Conservation (phyloP, 1,140 invertebrate genomes). For the Maconellicoccus hirsutus region DNA sequence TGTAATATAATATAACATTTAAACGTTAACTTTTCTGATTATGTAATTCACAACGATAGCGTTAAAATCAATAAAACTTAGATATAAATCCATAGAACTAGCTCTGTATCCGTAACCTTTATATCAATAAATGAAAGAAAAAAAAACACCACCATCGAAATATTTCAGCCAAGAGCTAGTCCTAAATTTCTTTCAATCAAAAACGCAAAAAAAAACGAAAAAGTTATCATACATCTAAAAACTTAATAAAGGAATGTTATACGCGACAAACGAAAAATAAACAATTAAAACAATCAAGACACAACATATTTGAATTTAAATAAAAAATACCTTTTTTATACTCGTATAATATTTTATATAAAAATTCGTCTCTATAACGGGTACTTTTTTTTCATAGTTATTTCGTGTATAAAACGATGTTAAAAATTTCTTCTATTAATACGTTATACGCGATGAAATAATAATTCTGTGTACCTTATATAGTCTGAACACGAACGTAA, state of each 20-base stretch:
- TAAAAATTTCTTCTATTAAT: too few species aligned
- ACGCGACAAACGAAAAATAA: constrained; percentile 8
- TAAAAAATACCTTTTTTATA: background rate
- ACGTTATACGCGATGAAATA: background rate
- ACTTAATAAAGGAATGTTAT: background rate
- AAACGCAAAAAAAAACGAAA: background rate
- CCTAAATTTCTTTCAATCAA: constrained; percentile 2
- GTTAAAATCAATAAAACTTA: background rate
- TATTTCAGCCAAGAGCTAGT: too few species aligned
- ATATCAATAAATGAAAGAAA: too few species aligned
- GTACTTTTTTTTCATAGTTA: background rate
- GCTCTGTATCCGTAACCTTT: too few species aligned
- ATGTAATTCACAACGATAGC: constrained; percentile 14
- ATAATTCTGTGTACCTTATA: too few species aligned
- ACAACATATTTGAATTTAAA: background rate
- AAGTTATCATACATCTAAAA: background rate
- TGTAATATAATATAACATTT: constrained; percentile 14
- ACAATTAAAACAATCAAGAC: constrained; percentile 4
- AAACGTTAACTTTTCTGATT: constrained; percentile 16
- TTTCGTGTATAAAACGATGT: background rate
- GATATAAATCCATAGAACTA: background rate
- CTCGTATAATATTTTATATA: background rate
- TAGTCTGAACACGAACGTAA: background rate
- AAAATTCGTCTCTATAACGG: too few species aligned
- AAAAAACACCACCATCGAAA: too few species aligned